Conservation (phyloP, 1,140 invertebrate species). For the Aphis gossypii region DNA sequence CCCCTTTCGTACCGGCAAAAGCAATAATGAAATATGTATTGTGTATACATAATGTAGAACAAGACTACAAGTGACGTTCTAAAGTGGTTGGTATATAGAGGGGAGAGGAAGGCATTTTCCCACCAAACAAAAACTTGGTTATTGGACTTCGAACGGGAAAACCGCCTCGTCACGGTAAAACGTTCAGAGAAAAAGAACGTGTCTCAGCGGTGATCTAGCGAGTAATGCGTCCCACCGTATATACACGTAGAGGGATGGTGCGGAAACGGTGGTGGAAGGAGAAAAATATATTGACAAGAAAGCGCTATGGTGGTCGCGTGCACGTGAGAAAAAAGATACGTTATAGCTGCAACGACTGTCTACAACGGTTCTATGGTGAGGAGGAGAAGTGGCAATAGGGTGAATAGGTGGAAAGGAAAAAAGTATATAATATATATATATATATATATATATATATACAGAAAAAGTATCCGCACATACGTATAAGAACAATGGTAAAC, state of each 20-base stretch:
- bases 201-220: neutral
- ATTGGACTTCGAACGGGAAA: neutral
- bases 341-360: neutral
- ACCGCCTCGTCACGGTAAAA: neutral
- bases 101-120: neutral
- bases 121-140: conserved; percentile 18
- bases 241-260: neutral
- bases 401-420: neutral
- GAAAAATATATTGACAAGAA: neutral
- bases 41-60: no score
- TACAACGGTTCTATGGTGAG: neutral
- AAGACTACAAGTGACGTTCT: no score
- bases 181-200: neutral
- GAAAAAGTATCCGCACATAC: neutral
- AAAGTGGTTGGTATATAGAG: no score
- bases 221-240: neutral
- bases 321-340: neutral
- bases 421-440: neutral
- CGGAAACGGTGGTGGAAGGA: neutral
- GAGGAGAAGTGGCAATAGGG: no score
- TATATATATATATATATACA: neutral
- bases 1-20: neutral
- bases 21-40: neutral
- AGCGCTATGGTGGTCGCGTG: neutral
- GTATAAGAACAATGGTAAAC: conserved; percentile 52